These are phyloP conservation scores for Shargacucullia verbasci DNA, from an alignment of 2,888 invertebrate species.

Conservation along the genomic window DNA sequence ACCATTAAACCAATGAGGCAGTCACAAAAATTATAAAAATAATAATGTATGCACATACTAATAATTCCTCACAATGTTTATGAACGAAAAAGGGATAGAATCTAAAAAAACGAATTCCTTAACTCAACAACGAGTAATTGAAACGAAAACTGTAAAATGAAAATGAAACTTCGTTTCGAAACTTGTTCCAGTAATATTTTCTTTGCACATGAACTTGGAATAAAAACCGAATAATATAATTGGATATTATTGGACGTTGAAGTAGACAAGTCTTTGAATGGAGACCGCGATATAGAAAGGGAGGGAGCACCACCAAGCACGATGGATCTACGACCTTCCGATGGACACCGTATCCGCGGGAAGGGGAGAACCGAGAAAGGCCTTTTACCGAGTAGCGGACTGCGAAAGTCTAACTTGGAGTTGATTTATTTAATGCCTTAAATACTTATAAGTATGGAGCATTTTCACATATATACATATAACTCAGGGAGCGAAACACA, in stretches of 20 bases:
- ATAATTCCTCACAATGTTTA: slow-evolving; percentile 4
- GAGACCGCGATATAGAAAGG: background rate
- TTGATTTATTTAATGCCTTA: too few relatives aligned
- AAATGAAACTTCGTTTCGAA: slow-evolving; percentile 4
- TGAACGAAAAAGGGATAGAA: slow-evolving; percentile 3
- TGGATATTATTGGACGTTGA: background rate
- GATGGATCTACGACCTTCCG: too few relatives aligned
- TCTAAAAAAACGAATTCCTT: slow-evolving; percentile 1
- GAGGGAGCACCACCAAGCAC: background rate
- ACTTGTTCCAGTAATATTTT: background rate
- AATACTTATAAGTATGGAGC: too few relatives aligned
- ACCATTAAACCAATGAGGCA: too few relatives aligned
- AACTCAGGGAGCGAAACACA: too few relatives aligned
- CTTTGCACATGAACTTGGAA: background rate
- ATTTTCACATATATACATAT: too few relatives aligned
- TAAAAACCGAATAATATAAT: background rate
- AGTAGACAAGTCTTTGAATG: background rate
- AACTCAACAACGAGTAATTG: slow-evolving; percentile 6
- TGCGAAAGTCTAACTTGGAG: too few relatives aligned
- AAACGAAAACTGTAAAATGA: slow-evolving; percentile 4
- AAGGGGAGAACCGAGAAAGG: too few relatives aligned
- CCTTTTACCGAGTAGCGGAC: too few relatives aligned
- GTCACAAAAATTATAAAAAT: too few relatives aligned
- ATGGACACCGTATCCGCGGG: too few relatives aligned
- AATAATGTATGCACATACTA: slow-evolving; percentile 12